phyloP scores from a whole-genome alignment of 2,888 invertebrate genomes.

The Himalopsyche japonica region DNA sequence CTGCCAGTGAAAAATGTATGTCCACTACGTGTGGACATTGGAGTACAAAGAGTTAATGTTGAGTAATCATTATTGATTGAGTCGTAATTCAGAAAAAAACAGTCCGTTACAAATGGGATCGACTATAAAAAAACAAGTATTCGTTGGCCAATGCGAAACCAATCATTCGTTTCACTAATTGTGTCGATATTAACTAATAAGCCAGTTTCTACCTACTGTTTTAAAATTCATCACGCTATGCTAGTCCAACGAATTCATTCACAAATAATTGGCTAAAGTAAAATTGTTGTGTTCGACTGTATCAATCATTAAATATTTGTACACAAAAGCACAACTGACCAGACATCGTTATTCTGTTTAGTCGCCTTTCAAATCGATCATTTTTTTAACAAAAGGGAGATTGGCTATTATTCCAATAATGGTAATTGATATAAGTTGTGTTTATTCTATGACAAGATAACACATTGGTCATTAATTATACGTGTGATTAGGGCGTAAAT shows the following conservation, averaged over 20 bases:
- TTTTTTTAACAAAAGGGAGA: background rate
- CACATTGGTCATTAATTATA: too few relatives aligned
- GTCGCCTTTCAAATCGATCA: background rate
- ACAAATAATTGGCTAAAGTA: background rate
- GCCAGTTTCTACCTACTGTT: background rate
- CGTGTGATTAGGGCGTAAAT: too few relatives aligned
- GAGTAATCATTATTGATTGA: too few relatives aligned
- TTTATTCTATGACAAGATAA: background rate
- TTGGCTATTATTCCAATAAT: too few relatives aligned
- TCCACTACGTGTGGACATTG: too few relatives aligned
- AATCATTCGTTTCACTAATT: too few relatives aligned
- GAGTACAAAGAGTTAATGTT: too few relatives aligned
- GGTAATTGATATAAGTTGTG: background rate
- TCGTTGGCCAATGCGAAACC: too few relatives aligned
- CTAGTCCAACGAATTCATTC: background rate
- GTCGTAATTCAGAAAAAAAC: too few relatives aligned
- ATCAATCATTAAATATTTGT: background rate
- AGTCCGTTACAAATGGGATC: background rate
- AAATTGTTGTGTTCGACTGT: background rate
- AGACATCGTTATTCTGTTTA: background rate
- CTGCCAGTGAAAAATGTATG: too few relatives aligned
- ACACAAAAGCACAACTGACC: background rate
- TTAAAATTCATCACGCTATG: background rate
- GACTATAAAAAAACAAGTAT: background rate
- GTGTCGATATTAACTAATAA: background rate